Base-by-base conservation (phyloP, 37 sponge, comb jelly and placozoan genomes). In the Axinella damicornis region DNA sequence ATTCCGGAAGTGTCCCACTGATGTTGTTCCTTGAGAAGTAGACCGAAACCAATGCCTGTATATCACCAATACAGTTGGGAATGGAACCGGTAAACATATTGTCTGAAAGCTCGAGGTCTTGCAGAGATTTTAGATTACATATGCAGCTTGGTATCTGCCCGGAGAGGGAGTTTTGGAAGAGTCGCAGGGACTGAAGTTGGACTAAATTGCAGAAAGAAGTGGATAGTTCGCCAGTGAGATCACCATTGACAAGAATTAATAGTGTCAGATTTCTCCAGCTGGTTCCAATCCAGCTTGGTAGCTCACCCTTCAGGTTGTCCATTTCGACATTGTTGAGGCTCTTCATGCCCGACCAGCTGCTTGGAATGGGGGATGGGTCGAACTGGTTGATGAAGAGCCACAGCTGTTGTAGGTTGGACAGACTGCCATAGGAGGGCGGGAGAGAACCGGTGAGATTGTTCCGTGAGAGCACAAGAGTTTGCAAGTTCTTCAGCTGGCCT, bases 341-440 rank as follows among this genome's bases (percentile, higher is more conserved):
- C 0, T 19, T 61, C 85, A 94, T 37, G 2, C 52, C 62, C 0
- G 24, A 6, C 91, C 91, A 94, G 1, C 64, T 62, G 19, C 61
- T 22, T n/a, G 92, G 92, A 55, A 95, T 75, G 6, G 41, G n/a
- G 19, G 89, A 65, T 21, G 38, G 58, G 40, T 83, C 38, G 40
- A 86, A 78, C 0, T 68, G 39, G 72, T 95, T 95, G 52, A 69
- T 27, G 32, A 95, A 95, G 2, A 79, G 9, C 95, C 95, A 95
- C 40, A 95, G 70, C 18, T 37, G 67, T 31, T 79, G 52, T 36
- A 95, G 35, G 35, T 27, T 56, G 22, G 5, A 22, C 21, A 95
- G 83, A 16, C 37, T 71, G 2, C 87, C 86, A 32, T 76, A 80
- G 11, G 74, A 71, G 9, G 66, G 60, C 30, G 95, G 95, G 24